Conservation (phyloP, 2,888 invertebrate species). For the Cistogaster globosa region DNA sequence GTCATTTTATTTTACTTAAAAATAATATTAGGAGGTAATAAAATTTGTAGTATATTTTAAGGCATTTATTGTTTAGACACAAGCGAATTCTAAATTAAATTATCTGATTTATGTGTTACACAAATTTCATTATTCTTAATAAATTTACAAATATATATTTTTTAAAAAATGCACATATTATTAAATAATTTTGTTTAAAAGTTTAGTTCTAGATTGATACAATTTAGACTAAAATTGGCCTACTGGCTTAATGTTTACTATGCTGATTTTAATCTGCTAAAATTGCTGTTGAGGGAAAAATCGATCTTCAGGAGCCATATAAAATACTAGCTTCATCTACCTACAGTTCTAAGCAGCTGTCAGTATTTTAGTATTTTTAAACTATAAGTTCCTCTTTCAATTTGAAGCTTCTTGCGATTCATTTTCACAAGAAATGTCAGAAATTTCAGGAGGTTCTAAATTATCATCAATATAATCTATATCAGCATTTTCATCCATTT, state of each 20-base stretch:
- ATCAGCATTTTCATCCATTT: neutral
- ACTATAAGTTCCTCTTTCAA: neutral
- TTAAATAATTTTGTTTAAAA: too few relatives aligned
- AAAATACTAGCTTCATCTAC: too few relatives aligned
- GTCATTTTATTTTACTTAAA: neutral
- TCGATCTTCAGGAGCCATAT: too few relatives aligned
- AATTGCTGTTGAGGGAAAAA: too few relatives aligned
- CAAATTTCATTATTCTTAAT: neutral
- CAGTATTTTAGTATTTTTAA: too few relatives aligned
- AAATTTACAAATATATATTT: neutral
- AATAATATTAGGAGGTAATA: neutral
- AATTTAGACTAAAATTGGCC: conserved; percentile 21
- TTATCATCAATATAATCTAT: conserved; percentile 23
- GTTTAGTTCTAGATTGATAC: conserved; percentile 12
- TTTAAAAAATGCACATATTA: neutral
- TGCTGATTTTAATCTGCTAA: too few relatives aligned
- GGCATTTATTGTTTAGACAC: conserved; percentile 16
- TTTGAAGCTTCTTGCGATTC: neutral
- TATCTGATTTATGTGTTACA: neutral
- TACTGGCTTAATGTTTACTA: neutral
- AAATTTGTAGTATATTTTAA: conserved; percentile 23
- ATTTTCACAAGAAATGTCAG: conserved; percentile 8
- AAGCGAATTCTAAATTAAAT: conserved; percentile 18
- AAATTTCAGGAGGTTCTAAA: neutral
- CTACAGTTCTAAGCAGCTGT: too few relatives aligned